Evolutionary conservation across 2,888 invertebrate species (phyloP), one percentile per base, ranked within the genome.

Genomic region (Margaritifera margaritifera): DNA sequence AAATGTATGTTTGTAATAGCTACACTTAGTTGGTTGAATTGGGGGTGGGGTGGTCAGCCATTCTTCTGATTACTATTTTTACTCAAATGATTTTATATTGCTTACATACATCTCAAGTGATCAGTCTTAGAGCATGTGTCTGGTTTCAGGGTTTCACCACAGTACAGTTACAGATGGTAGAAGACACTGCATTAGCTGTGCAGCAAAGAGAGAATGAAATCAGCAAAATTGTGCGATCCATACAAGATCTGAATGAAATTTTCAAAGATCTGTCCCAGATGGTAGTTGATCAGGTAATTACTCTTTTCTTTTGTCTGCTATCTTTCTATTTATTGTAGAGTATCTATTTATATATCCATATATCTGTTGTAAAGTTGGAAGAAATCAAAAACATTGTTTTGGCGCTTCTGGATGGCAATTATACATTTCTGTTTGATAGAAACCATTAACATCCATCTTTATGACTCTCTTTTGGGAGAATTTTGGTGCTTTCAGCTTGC

Each of bases 151-250:
- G 90, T 63, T 90, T 91, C 73, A 88, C 89, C 4, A 82, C 88
- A 67, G 87, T 89, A 55, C 96, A 97, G 83, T 89, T 97, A 66
- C 92, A 97, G 75, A 94, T 96, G 87, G 95, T 97, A 81, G 96
- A 97, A 87, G 88, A 89, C 56, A 90, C 89, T 75, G 77, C 86
- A 31, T 57, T 71, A 20, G 27, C 80, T 50, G 86, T 89, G 4
- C 81, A 85, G 65, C 84, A 88, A 59, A 77, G 90, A 64, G 89
- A 89, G 70, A 93, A 94, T 81, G 97, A 98, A 91, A 96, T 98
- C 0, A 94, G 94, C 64, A 94, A 95, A 86, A 95, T 99, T 70
- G 96, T 98, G 0, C 93, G 94, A 80, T 97, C 97, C 1, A 98
- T 90, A 68, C 86, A 86, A 19, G 98, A 99, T 89, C 92, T 99